These are phyloP conservation scores for Selenia dentaria DNA, from an alignment of 2,888 invertebrate genomes.

Conservation along the genomic window DNA sequence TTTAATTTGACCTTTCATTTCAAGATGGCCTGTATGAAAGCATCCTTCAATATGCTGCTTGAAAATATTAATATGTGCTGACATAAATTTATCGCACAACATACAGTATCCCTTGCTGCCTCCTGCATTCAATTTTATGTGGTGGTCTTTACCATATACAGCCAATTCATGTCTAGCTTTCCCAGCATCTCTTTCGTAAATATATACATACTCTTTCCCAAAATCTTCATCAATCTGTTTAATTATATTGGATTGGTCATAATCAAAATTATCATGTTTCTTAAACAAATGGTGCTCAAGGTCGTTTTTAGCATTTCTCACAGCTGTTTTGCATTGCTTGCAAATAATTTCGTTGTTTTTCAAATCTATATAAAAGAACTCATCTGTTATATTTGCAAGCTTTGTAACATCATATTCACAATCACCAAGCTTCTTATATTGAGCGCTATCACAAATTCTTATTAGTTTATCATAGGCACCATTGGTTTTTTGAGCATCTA, in stretches of 20 bases:
- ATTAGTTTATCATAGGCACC: background rate
- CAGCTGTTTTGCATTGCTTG: conserved; percentile 42
- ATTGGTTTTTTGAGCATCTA: background rate
- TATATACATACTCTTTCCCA: conserved; percentile 23
- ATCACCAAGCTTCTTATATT: conserved; percentile 14
- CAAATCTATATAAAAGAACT: conserved; percentile 43
- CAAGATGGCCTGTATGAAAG: conserved; percentile 50
- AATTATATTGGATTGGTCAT: background rate
- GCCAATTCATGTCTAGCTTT: conserved; percentile 49
- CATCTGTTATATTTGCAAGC: conserved; percentile 35
- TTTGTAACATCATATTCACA: conserved; percentile 28
- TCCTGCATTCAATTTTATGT: conserved; percentile 54
- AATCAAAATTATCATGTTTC: conserved; percentile 23
- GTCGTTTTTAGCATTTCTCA: conserved; percentile 33
- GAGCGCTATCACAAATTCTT: conserved; percentile 12
- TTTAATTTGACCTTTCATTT: conserved; percentile 43
- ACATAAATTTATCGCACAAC: conserved; percentile 51
- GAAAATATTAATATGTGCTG: conserved; percentile 46
- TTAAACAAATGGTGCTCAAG: conserved; percentile 40
- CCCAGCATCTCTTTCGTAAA: conserved; percentile 44
- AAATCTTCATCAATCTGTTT: conserved; percentile 6
- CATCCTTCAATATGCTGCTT: conserved; percentile 49
- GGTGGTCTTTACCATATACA: conserved; percentile 49
- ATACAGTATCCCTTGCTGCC: conserved; percentile 57
- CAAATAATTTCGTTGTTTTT: conserved; percentile 43